Evolutionary conservation across 2,888 invertebrate species (phyloP), one percentile per base, ranked within the genome.

Genomic region (Poecilobothrus nobilitatus): DNA sequence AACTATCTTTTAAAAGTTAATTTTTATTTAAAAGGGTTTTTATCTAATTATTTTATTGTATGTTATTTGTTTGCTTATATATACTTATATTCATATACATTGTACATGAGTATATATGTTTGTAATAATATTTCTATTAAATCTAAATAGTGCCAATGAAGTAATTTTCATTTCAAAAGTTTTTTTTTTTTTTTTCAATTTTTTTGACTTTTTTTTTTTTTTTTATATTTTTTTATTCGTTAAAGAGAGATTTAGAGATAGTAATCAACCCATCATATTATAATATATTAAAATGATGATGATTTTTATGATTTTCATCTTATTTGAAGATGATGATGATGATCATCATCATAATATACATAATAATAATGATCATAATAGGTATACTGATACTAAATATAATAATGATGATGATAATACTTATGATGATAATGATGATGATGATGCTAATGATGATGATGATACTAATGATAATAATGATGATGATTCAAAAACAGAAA

Each of bases 361-460:
- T 70, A 63, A 68, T 69, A 69, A 70, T 69, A 72, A 71, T 70
- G 71, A 71, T 72, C 68, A 68, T 70, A 71, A 72, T 69, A 69
- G 5, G 27, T 27, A 27, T 27, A 27, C 27, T 27, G 27, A 27
- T 27, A 27, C 27, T 27, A 27, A 27, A 68, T 71, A 69, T 71
- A 70, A 70, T 70, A 71, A 69, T 70, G 71, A 69, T 71, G 70
- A 69, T 70, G 53, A 69, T n/a, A n/a, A n/a, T 67, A 68, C 66
- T n/a, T n/a, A n/a, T n/a, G n/a, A n/a, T 66, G 66, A 61, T n/a
- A 20, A 70, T 68, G 66, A 41, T 37, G 64, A 63, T 20, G 66
- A 70, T 27, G 63, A 70, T 22, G 9, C 63, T 67, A 67, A 61
- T 68, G 64, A 68, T 34, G 63, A 64, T 20, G 70, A 66, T 63